phyloP scores from a whole-genome alignment of 1,140 invertebrate genomes.

The Aphelinus certus region DNA sequence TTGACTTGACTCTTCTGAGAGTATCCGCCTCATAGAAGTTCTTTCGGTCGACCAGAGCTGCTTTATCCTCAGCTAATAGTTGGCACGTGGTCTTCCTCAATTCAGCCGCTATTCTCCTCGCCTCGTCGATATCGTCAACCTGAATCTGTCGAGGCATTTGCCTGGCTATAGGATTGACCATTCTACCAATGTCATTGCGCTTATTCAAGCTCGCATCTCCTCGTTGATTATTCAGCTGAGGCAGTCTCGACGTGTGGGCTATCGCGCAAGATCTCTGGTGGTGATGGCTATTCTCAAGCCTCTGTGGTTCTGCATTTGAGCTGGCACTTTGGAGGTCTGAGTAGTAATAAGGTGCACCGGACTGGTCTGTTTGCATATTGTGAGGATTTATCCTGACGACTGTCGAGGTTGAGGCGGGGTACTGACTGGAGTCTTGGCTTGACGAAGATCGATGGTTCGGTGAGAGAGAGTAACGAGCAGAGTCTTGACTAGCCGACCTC shows the following conservation, averaged over 20 bases:
- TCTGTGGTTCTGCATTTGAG: conserved; percentile 37
- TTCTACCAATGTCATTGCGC: conserved; percentile 77
- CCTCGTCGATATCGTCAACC: conserved; percentile 61
- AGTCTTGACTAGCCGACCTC: conserved; percentile 54
- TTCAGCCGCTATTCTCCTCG: conserved; percentile 70
- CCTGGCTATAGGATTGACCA: conserved; percentile 77
- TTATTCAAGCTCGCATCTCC: conserved; percentile 68
- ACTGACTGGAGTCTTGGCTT: conserved; percentile 54
- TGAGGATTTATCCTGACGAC: conserved; percentile 16
- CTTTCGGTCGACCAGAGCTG: conserved; percentile 75
- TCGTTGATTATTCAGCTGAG: conserved; percentile 76
- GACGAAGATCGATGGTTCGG: conserved; percentile 53
- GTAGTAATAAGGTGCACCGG: conserved; percentile 83
- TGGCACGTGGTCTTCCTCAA: conserved; percentile 74
- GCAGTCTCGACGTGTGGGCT: conserved; percentile 53
- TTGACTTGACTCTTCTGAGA: conserved; percentile 69
- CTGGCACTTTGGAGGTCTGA: conserved; percentile 73
- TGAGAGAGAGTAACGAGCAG: conserved; percentile 46
- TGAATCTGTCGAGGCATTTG: conserved; percentile 57
- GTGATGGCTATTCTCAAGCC: background rate
- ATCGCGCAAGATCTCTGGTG: conserved; percentile 45
- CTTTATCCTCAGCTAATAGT: conserved; percentile 69
- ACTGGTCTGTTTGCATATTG: conserved; percentile 46
- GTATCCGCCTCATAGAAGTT: conserved; percentile 80
- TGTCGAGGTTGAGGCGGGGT: conserved; percentile 32